Percentiles rank a stretch among this genome's conserved stretches.
These are phyloP conservation scores for Adelognathus sp. DNA, from an alignment of 2,888 invertebrate genomes.

Conservation along the genomic window DNA sequence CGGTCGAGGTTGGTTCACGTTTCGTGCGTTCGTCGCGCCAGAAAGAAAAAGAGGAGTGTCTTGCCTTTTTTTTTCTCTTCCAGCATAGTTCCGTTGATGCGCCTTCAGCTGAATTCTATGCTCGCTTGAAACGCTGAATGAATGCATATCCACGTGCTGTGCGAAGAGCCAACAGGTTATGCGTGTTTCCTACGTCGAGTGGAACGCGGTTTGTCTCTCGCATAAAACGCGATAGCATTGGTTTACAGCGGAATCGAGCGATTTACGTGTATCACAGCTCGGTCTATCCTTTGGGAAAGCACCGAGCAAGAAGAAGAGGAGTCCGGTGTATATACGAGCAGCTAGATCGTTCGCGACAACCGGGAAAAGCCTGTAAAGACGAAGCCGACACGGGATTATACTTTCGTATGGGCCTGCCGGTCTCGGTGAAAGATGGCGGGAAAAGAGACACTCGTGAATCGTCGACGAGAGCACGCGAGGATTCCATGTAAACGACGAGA, in stretches of 20 bases:
- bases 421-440: background rate
- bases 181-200: constrained; percentile 50
- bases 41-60: too few species aligned
- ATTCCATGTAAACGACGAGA: background rate
- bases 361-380: constrained; percentile 53
- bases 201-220: constrained; percentile 54
- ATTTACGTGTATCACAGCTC: constrained; percentile 53
- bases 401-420: too few species aligned
- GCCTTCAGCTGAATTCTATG: constrained; percentile 26
- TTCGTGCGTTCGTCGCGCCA: constrained; percentile 33
- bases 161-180: constrained; percentile 10
- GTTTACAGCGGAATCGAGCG: constrained; percentile 48
- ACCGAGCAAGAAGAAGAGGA: background rate
- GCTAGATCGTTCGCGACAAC: constrained; percentile 50
- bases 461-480: background rate
- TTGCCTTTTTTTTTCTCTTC: constrained; percentile 46
- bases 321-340: constrained; percentile 36
- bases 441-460: background rate
- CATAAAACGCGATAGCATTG: constrained; percentile 45
- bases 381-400: constrained; percentile 50
- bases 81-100: constrained; percentile 7
- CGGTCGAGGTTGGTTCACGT: constrained; percentile 51
- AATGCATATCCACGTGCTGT: constrained; percentile 40
- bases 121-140: constrained; percentile 12
- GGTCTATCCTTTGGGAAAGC: constrained; percentile 8